These are phyloP conservation scores for Numida meleagris DNA, from an alignment of 2,113 vertebrate species.

Conservation along the genomic window DNA sequence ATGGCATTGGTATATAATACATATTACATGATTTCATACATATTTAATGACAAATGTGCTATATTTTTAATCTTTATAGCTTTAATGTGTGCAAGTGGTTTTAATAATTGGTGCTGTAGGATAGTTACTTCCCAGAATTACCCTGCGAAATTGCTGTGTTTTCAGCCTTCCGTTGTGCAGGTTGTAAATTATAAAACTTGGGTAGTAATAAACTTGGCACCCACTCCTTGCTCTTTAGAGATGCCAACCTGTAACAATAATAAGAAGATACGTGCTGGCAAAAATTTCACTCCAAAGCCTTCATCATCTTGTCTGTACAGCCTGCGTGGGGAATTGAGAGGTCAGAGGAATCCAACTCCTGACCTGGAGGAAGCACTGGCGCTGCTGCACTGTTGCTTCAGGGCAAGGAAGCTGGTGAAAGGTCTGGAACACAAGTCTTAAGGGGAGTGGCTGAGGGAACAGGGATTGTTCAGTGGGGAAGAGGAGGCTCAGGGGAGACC, in stretches of 20 bases:
- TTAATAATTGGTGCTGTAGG: slow-evolving; percentile 83
- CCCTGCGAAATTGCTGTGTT: slow-evolving; percentile 79
- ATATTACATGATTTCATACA: slow-evolving; percentile 81
- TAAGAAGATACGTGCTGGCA: not conserved
- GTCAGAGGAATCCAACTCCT: not conserved
- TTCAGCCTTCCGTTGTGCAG: slow-evolving; percentile 65
- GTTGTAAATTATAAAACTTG: slow-evolving; percentile 78
- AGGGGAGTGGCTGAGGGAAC: accelerated
- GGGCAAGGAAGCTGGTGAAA: too few species aligned
- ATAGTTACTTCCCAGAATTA: slow-evolving; percentile 75
- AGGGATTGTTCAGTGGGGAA: too few species aligned
- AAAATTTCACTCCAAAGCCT: slow-evolving; percentile 49
- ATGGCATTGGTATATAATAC: slow-evolving; percentile 64
- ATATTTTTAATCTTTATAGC: slow-evolving; percentile 86
- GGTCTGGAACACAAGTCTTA: too few species aligned
- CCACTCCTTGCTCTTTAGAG: slow-evolving; percentile 38
- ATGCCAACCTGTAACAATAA: slow-evolving; percentile 63
- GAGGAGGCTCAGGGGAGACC: too few species aligned
- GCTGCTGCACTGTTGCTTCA: too few species aligned
- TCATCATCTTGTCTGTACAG: not conserved
- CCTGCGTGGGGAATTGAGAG: not conserved
- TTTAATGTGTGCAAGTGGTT: slow-evolving; percentile 80
- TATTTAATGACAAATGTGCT: slow-evolving; percentile 81
- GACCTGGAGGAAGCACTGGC: too few species aligned
- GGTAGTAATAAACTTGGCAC: slow-evolving; percentile 72